These are phyloP conservation scores for Hylaeus anthracinus DNA, from an alignment of 1,140 invertebrate species.

Conservation along the genomic window DNA sequence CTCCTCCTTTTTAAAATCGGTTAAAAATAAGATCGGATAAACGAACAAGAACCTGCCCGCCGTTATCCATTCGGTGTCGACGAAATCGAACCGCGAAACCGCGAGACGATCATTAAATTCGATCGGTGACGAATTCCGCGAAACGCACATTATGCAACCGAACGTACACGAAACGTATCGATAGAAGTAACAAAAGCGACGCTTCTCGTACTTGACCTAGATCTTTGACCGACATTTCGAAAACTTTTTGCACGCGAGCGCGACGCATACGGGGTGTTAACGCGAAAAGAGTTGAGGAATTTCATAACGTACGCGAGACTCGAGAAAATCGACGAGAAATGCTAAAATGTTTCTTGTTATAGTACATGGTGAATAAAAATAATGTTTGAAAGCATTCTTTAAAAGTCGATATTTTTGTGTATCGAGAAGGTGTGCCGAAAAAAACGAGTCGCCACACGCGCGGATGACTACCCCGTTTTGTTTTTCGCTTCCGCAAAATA, in stretches of 20 bases:
- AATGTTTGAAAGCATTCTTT: too few relatives aligned
- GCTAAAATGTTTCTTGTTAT: too few relatives aligned
- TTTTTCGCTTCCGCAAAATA: neutral
- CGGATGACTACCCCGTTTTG: too few relatives aligned
- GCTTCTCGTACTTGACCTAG: slow-evolving; percentile 37
- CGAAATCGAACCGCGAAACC: too few relatives aligned
- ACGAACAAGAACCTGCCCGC: neutral
- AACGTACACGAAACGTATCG: slow-evolving; percentile 18
- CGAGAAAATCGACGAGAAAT: too few relatives aligned
- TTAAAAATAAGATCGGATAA: slow-evolving; percentile 10
- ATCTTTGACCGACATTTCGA: slow-evolving; percentile 20
- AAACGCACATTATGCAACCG: slow-evolving; percentile 9
- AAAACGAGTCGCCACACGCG: too few relatives aligned
- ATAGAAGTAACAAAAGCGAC: slow-evolving; percentile 36
- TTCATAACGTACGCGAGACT: too few relatives aligned
- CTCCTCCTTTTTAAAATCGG: too few relatives aligned
- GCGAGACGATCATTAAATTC: neutral
- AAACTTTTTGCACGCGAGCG: neutral
- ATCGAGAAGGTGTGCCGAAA: too few relatives aligned
- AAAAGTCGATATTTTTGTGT: too few relatives aligned
- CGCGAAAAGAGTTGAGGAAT: neutral
- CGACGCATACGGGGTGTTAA: neutral
- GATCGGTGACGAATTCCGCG: neutral
- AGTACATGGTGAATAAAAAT: too few relatives aligned
- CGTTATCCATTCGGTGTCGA: neutral